Evolutionary conservation across 1,140 invertebrate species (phyloP), one percentile per base, ranked within the genome.

Genomic region (Xylocopa sonorina): DNA sequence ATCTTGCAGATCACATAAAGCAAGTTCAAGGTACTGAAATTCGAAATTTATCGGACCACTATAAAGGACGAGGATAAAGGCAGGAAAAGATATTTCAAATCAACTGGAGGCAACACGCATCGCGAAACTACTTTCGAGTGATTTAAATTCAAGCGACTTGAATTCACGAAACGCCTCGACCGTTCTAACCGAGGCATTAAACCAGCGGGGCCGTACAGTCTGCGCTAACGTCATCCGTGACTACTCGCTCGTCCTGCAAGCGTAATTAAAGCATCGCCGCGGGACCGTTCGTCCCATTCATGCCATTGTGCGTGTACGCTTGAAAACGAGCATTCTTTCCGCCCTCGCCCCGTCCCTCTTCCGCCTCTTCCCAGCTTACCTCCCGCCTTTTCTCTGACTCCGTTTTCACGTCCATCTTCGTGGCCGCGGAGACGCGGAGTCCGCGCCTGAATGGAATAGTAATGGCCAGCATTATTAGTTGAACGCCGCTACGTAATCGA

Each of bases 101-200:
- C n/a, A n/a, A n/a, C n/a, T n/a, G n/a, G n/a, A n/a, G n/a, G n/a
- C n/a, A n/a, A n/a, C n/a, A n/a, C n/a, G n/a, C n/a, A n/a, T n/a
- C n/a, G n/a, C n/a, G n/a, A n/a, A n/a, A n/a, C n/a, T n/a, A n/a
- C n/a, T n/a, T n/a, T n/a, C n/a, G n/a, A n/a, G n/a, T n/a, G n/a
- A n/a, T n/a, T n/a, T n/a, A n/a, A n/a, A n/a, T n/a, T n/a, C n/a
- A n/a, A n/a, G n/a, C n/a, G n/a, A n/a, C n/a, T n/a, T n/a, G n/a
- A n/a, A n/a, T n/a, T n/a, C n/a, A n/a, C n/a, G n/a, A n/a, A n/a
- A n/a, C n/a, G n/a, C n/a, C n/a, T n/a, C n/a, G n/a, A 4, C 5
- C n/a, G 51, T 38, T 41, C 43, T 34, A 27, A 64, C 71, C 71
- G 80, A 4, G 68, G 64, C 63, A 50, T 78, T 82, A 75, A 84